Evolutionary conservation across 1,140 invertebrate genomes (phyloP).

Genomic region (Drosophila ananassae): DNA sequence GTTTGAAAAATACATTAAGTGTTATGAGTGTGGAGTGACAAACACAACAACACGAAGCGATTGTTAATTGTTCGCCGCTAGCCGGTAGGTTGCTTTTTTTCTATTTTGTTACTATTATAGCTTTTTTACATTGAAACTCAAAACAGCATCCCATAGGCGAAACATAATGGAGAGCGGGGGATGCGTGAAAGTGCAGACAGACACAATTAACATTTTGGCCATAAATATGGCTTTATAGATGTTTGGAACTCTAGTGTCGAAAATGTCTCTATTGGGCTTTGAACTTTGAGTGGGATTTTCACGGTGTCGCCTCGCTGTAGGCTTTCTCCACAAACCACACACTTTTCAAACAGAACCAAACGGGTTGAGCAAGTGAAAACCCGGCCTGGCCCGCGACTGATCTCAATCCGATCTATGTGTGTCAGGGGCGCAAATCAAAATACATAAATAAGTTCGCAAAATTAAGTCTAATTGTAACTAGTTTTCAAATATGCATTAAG

Average conservation of each 20-base stretch:
- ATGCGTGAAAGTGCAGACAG: slow-evolving; percentile 71
- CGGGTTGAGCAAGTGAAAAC: slow-evolving; percentile 61
- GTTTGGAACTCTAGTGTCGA: slow-evolving; percentile 54
- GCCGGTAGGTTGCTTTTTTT: slow-evolving; percentile 19
- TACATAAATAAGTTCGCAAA: slow-evolving; percentile 24
- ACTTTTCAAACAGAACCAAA: slow-evolving; percentile 47
- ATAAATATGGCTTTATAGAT: slow-evolving; percentile 59
- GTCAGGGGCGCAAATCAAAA: slow-evolving; percentile 66
- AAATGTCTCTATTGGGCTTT: slow-evolving; percentile 43
- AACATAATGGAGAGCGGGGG: slow-evolving; percentile 11
- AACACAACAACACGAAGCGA: slow-evolving; percentile 39
- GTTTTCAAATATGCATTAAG: slow-evolving; percentile 53
- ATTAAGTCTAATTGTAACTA: slow-evolving; percentile 47
- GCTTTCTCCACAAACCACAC: slow-evolving; percentile 47
- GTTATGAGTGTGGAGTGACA: slow-evolving; percentile 34
- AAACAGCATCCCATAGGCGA: slow-evolving; percentile 10
- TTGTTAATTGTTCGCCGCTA: slow-evolving; percentile 71
- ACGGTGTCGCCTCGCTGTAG: background rate
- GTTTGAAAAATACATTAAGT: slow-evolving; percentile 39
- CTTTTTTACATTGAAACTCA: slow-evolving; percentile 69
- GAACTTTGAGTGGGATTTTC: slow-evolving; percentile 56
- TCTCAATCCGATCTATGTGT: slow-evolving; percentile 60
- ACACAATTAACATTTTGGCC: slow-evolving; percentile 68
- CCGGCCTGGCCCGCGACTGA: slow-evolving; percentile 21
- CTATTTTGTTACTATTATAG: slow-evolving; percentile 40